These are phyloP conservation scores for Darwinula stevensoni DNA, from an alignment of 2,888 invertebrate species.

Conservation along the genomic window DNA sequence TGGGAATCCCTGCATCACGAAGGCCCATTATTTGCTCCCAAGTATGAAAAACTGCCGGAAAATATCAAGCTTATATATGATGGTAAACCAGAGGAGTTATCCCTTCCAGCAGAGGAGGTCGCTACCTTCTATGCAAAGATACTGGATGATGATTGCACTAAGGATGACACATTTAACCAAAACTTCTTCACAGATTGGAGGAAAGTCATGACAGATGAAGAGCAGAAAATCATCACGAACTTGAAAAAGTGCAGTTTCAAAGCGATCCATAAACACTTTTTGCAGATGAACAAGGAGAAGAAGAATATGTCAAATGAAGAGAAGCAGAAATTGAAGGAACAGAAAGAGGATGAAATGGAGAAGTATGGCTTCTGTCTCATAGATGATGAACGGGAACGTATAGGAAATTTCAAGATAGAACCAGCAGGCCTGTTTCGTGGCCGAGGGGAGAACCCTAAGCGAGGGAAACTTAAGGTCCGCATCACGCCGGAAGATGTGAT, in stretches of 20 bases:
- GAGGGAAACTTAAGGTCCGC: conserved; percentile 83
- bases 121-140: conserved; percentile 91
- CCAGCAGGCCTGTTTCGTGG: conserved; percentile 85
- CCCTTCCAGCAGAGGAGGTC: conserved; percentile 61
- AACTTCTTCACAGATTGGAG: conserved; percentile 96
- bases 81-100: conserved; percentile 44
- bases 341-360: conserved; percentile 57
- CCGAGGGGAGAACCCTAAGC: conserved; percentile 95
- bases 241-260: conserved; percentile 81
- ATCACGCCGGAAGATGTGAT: conserved; percentile 79
- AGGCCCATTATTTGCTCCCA: conserved; percentile 88
- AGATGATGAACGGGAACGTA: conserved; percentile 93
- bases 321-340: conserved; percentile 46
- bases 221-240: conserved; percentile 55
- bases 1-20: conserved; percentile 87
- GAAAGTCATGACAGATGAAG: conserved; percentile 66
- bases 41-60: conserved; percentile 61
- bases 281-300: conserved; percentile 33
- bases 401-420: conserved; percentile 95
- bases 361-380: conserved; percentile 85
- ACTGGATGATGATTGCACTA: conserved; percentile 97
- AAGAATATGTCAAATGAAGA: conserved; percentile 82
- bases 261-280: conserved; percentile 55
- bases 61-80: conserved; percentile 74
- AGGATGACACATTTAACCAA: conserved; percentile 68